These are phyloP conservation scores for Crambe crambe DNA, from an alignment of 37 sponge, comb jelly and placozoan species.

Conservation along the genomic window DNA sequence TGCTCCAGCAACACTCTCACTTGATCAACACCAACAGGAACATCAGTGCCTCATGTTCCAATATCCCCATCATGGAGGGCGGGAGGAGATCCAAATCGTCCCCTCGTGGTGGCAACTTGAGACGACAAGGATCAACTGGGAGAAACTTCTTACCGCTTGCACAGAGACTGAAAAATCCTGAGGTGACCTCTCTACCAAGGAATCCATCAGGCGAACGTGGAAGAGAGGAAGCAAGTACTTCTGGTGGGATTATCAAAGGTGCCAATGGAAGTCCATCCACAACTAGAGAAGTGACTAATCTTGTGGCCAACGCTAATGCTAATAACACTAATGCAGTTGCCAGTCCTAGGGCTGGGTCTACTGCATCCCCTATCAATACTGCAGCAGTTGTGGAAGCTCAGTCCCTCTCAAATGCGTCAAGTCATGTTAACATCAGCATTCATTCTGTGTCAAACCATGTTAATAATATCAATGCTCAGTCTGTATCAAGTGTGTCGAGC, in stretches of 20 bases:
- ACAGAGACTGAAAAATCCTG: neutral
- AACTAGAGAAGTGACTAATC: neutral
- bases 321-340: slow-evolving; percentile 21
- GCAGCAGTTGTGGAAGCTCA: neutral
- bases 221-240: neutral
- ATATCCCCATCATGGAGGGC: neutral
- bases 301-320: slow-evolving; percentile 2
- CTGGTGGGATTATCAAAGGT: neutral
- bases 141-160: neutral
- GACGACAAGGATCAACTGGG: neutral
- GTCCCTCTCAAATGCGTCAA: neutral
- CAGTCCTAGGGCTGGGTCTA: neutral
- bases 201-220: neutral
- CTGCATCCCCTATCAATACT: neutral
- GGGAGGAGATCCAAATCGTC: neutral
- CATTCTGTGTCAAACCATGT: neutral
- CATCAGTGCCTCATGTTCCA: slow-evolving; percentile 16
- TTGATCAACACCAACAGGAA: neutral
- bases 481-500: neutral
- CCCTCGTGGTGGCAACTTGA: neutral
- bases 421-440: neutral
- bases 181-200: neutral
- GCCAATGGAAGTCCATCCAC: neutral
- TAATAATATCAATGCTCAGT: neutral
- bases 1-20: neutral